phyloP scores from a whole-genome alignment of 2,888 invertebrate species.

The Synanthedon formicaeformis region DNA sequence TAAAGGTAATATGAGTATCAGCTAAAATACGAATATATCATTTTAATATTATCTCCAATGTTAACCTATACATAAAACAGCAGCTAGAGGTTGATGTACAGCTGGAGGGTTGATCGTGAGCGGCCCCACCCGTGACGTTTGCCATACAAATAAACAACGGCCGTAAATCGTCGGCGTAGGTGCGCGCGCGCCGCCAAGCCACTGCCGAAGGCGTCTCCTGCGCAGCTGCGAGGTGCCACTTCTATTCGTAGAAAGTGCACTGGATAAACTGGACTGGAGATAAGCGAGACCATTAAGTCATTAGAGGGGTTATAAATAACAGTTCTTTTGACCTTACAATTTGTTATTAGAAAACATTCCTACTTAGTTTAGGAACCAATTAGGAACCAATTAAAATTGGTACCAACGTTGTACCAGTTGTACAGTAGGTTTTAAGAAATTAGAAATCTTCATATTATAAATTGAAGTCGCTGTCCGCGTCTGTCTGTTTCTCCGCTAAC shows the following conservation, averaged over 20 bases:
- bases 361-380: too few species aligned
- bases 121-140: conserved; percentile 32
- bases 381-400: too few species aligned
- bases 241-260: neutral
- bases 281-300: neutral
- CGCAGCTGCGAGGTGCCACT: conserved; percentile 28
- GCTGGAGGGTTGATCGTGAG: conserved; percentile 39
- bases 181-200: conserved; percentile 22
- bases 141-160: neutral
- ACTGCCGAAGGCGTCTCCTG: conserved; percentile 18
- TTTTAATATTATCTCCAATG: neutral
- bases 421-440: too few species aligned
- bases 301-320: neutral
- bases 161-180: neutral
- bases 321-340: too few species aligned
- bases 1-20: neutral
- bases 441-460: neutral
- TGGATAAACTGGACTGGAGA: neutral
- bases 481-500: too few species aligned
- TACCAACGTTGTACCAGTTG: too few species aligned
- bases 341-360: too few species aligned
- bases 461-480: too few species aligned
- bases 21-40: neutral
- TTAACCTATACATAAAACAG: conserved; percentile 21
- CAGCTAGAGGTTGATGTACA: conserved; percentile 27